Percentiles rank a stretch among this genome's conserved stretches.
phyloP scores from a whole-genome alignment of 1,140 invertebrate species.

The Eurosta solidaginis region DNA sequence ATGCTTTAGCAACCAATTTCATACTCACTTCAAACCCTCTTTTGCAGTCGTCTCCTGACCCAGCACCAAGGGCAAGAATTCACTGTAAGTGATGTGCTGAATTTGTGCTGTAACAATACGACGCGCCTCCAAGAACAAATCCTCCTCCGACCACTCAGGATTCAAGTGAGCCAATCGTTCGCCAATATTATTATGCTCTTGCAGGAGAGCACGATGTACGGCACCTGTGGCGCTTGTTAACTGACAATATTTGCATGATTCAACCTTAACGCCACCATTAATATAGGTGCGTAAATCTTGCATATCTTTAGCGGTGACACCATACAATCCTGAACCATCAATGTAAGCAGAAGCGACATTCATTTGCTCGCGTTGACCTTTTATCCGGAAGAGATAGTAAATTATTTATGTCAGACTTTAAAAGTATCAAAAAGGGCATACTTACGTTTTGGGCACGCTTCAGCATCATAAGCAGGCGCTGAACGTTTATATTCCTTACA shows the following conservation, averaged over 20 bases:
- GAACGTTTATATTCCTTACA: slow-evolving; percentile 79
- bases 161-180: slow-evolving; percentile 73
- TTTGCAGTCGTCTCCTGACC: slow-evolving; percentile 62
- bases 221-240: slow-evolving; percentile 62
- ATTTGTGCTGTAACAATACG: slow-evolving; percentile 77
- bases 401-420: background rate
- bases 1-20: too few relatives aligned
- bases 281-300: slow-evolving; percentile 75
- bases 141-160: slow-evolving; percentile 83
- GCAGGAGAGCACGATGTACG: slow-evolving; percentile 72
- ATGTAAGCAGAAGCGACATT: slow-evolving; percentile 86
- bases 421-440: background rate
- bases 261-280: slow-evolving; percentile 70
- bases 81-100: slow-evolving; percentile 87
- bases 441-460: slow-evolving; percentile 70
- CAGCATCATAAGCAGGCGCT: slow-evolving; percentile 68
- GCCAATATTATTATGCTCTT: slow-evolving; percentile 85
- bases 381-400: slow-evolving; percentile 19
- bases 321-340: slow-evolving; percentile 86
- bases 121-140: slow-evolving; percentile 77
- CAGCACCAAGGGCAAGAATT: slow-evolving; percentile 80
- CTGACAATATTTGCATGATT: slow-evolving; percentile 64
- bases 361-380: slow-evolving; percentile 79
- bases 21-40: slow-evolving; percentile 62
- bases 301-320: slow-evolving; percentile 71